These are phyloP conservation scores for Zaprionus obscuricornis DNA, from an alignment of 2,888 invertebrate genomes.

Conservation along the genomic window DNA sequence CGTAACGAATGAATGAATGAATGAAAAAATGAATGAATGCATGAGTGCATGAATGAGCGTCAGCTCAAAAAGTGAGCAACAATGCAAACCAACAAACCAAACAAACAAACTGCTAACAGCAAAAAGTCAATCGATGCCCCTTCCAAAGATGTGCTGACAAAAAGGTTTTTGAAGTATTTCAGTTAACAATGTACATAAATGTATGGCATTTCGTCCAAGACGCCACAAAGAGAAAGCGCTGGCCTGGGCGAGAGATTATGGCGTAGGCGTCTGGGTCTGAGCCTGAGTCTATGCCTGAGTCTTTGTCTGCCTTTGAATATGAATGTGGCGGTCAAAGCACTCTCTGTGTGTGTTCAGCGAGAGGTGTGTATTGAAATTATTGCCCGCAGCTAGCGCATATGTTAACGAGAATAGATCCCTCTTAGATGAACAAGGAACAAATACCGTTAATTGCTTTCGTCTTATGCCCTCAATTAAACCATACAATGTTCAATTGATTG, in stretches of 20 bases:
- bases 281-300: no score
- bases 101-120: conserved; percentile 48
- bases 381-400: conserved; percentile 30
- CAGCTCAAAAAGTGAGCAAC: conserved; percentile 60
- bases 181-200: conserved; percentile 23
- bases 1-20: conserved; percentile 34
- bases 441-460: conserved; percentile 40
- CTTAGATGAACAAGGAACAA: conserved; percentile 36
- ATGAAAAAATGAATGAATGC: conserved; percentile 45
- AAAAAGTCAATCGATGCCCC: conserved; percentile 67
- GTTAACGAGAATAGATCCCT: conserved; percentile 33
- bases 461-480: conserved; percentile 63
- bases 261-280: conserved; percentile 55
- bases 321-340: conserved; percentile 73
- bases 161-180: conserved; percentile 37
- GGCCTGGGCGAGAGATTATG: conserved; percentile 15
- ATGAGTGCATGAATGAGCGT: conserved; percentile 52
- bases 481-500: conserved; percentile 65
- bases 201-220: conserved; percentile 44
- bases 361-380: conserved; percentile 27
- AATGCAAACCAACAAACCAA: conserved; percentile 37
- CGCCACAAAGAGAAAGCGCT: conserved; percentile 70
- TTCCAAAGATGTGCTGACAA: conserved; percentile 56
- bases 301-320: no score
- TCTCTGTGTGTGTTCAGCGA: conserved; percentile 33